Evolutionary conservation across 2,888 invertebrate species (phyloP).

Genomic region (Eutolmus rufibarbis): DNA sequence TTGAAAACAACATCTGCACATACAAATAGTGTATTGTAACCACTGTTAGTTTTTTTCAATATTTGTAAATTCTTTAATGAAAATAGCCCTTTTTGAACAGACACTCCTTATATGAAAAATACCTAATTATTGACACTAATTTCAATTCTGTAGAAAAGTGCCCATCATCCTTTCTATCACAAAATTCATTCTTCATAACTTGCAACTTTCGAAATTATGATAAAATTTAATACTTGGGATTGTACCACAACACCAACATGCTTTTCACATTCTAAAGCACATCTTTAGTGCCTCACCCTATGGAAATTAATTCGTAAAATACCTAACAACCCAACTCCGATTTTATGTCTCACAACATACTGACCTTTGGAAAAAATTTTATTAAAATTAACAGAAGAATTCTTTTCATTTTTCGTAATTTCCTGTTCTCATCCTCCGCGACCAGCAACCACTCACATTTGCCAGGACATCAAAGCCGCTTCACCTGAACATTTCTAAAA

Average conservation of each 20-base stretch:
- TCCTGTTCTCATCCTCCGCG: background rate
- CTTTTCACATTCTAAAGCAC: background rate
- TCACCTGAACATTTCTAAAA: background rate
- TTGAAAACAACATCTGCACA: too few species aligned
- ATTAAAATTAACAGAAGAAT: background rate
- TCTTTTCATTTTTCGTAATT: background rate
- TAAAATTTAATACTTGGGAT: background rate
- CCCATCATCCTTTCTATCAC: background rate
- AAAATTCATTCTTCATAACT: background rate
- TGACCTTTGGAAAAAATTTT: background rate
- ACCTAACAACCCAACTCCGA: background rate
- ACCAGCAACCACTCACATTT: background rate
- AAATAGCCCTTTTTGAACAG: too few species aligned
- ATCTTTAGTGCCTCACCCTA: background rate
- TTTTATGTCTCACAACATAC: background rate
- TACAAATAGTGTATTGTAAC: too few species aligned
- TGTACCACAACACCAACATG: background rate
- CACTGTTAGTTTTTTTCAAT: too few species aligned
- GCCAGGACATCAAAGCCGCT: background rate
- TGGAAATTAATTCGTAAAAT: background rate
- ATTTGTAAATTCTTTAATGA: too few species aligned
- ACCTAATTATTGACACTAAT: too few species aligned
- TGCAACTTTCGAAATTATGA: background rate
- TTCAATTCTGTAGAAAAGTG: too few species aligned
- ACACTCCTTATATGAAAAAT: too few species aligned